A percentile compares a stretch with the other conserved stretches of the same genome.
Evolutionary conservation across 2,113 vertebrate species (phyloP).

Genomic region (Cranoglanis bouderius): DNA sequence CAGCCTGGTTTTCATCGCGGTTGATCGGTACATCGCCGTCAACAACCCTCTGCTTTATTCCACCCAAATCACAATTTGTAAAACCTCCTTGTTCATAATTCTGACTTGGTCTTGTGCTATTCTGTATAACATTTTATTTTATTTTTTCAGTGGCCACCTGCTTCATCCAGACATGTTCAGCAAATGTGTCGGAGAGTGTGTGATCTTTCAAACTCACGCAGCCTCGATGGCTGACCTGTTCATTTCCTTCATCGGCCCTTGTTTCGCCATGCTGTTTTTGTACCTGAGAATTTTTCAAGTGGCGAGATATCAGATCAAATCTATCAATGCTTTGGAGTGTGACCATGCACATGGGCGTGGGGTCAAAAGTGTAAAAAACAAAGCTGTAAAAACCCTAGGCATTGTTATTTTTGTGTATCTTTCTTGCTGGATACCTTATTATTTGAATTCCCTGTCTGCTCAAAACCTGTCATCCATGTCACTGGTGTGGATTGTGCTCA

Average conservation of each 20-base stretch:
- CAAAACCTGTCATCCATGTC: background rate
- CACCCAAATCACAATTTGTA: conserved; percentile 50
- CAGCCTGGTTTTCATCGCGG: conserved; percentile 59
- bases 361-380: conserved; percentile 5
- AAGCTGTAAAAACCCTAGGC: conserved; percentile 39
- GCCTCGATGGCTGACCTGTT: conserved; percentile 15
- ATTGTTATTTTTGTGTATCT: conserved; percentile 41
- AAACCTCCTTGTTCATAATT: conserved; percentile 47
- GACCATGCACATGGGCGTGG: background rate
- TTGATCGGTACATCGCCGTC: conserved; percentile 65
- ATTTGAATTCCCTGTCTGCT: conserved; percentile 12
- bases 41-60: conserved; percentile 62
- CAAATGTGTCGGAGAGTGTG: conserved; percentile 37
- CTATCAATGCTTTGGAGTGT: background rate
- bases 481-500: conserved; percentile 8
- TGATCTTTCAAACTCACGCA: background rate
- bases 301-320: conserved; percentile 27
- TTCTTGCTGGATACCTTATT: conserved; percentile 31
- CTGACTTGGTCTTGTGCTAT: conserved; percentile 60
- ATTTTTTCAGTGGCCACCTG: conserved; percentile 1
- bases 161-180: background rate
- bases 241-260: conserved; percentile 24
- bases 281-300: conserved; percentile 40
- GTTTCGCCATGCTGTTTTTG: conserved; percentile 29
- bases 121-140: conserved; percentile 44